Percentiles rank a stretch among this genome's conserved stretches.
phyloP scores from a whole-genome alignment of 2,113 vertebrate species.

The Cyanoderma ruficeps region DNA sequence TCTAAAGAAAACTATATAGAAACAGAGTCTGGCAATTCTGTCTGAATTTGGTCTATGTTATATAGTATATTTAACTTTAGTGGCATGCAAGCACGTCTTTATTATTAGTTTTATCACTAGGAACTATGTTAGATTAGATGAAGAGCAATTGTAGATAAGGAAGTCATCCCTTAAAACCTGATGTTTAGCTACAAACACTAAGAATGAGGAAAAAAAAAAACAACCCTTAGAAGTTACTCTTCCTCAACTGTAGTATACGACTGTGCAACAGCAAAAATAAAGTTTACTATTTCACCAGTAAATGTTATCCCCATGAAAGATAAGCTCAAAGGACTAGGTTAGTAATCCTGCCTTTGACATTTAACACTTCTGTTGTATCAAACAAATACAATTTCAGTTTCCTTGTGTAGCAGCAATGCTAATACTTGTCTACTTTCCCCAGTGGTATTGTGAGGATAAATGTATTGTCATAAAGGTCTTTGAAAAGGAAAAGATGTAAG shows the following conservation, averaged over 20 bases:
- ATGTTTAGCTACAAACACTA: background rate
- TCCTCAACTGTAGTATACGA: background rate
- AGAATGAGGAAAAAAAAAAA: background rate
- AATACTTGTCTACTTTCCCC: background rate
- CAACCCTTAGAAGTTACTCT: background rate
- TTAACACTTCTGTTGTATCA: background rate
- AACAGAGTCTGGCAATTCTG: background rate
- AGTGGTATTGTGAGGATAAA: background rate
- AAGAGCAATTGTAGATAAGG: background rate
- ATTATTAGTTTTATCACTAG: background rate
- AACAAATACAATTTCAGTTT: background rate
- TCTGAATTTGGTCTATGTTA: background rate
- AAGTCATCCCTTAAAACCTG: background rate
- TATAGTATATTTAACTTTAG: background rate
- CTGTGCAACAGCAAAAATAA: background rate
- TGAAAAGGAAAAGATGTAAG: constrained; percentile 14
- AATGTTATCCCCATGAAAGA: constrained; percentile 16
- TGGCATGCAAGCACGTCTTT: background rate
- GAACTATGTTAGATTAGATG: background rate
- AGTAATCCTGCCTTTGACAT: constrained; percentile 3
- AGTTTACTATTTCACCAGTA: background rate
- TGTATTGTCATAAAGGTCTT: constrained; percentile 1
- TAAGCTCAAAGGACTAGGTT: background rate
- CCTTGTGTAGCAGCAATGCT: background rate
- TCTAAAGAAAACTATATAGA: background rate